These are phyloP conservation scores for Cephalotes varians DNA, from an alignment of 2,888 invertebrate species.

Conservation along the genomic window DNA sequence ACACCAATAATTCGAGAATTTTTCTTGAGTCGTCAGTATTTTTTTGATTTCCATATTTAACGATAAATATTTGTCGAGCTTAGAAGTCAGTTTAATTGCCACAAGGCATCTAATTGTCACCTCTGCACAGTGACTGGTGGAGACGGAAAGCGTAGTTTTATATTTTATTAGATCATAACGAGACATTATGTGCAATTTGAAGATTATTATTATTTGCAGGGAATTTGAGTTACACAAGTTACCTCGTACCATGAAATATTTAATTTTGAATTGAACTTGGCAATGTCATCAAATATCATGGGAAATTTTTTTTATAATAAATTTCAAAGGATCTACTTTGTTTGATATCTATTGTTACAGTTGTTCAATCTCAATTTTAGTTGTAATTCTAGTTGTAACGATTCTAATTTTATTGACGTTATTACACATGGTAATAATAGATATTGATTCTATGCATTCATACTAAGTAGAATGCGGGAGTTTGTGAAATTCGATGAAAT, in stretches of 20 bases:
- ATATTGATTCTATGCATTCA: constrained; percentile 1
- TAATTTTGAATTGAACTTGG: neutral
- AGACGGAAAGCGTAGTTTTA: constrained; percentile 5
- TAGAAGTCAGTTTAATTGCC: neutral
- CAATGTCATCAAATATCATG: constrained; percentile 7
- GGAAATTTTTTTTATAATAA: neutral
- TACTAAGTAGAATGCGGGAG: neutral
- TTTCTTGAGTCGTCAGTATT: neutral
- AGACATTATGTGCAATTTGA: constrained; percentile 30
- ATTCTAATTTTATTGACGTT: constrained; percentile 33
- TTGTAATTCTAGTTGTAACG: constrained; percentile 1
- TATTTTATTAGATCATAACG: constrained; percentile 20
- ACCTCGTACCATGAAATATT: neutral
- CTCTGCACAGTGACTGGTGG: neutral
- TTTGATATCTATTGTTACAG: neutral
- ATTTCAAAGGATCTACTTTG: neutral
- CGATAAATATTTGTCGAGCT: constrained; percentile 5
- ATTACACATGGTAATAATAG: neutral
- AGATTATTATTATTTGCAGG: constrained; percentile 3
- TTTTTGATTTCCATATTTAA: constrained; percentile 10
- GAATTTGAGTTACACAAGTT: neutral
- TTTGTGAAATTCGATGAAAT: neutral
- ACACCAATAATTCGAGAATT: constrained; percentile 13
- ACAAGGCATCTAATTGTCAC: neutral
- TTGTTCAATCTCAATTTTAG: constrained; percentile 1